phyloP scores from a whole-genome alignment of 2,113 vertebrate genomes.

The Gymnogyps californianus region DNA sequence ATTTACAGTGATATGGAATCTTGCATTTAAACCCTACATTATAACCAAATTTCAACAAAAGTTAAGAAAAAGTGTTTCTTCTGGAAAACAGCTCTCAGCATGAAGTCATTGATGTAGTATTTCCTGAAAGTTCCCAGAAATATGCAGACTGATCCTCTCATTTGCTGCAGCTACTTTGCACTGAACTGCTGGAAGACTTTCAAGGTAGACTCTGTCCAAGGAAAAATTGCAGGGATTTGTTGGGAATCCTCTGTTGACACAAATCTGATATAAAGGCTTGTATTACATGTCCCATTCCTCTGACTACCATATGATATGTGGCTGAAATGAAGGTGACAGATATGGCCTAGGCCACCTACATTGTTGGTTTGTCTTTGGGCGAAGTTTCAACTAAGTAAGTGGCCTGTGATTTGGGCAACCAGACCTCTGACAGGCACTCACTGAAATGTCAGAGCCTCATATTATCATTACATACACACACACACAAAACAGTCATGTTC shows the following conservation, averaged over 20 bases:
- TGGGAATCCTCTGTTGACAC: neutral
- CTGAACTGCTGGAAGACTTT: neutral
- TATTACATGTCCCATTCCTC: neutral
- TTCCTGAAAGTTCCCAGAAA: neutral
- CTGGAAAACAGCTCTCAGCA: neutral
- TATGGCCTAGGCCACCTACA: neutral
- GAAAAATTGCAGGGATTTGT: neutral
- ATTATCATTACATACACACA: neutral
- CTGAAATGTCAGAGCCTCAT: neutral
- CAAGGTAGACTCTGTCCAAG: neutral
- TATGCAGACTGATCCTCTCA: neutral
- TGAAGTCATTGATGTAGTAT: neutral
- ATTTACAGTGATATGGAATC: neutral
- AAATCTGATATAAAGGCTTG: neutral
- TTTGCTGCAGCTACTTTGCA: neutral
- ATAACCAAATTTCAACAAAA: neutral
- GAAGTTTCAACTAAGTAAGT: neutral
- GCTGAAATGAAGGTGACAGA: neutral
- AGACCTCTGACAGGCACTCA: neutral
- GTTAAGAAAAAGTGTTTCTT: neutral
- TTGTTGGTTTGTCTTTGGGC: neutral
- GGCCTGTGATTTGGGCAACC: neutral
- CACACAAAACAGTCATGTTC: neutral
- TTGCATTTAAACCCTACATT: neutral
- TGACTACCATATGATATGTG: neutral